Evolutionary conservation across 2,888 invertebrate species (phyloP).

Genomic region (Heliconius cydno): DNA sequence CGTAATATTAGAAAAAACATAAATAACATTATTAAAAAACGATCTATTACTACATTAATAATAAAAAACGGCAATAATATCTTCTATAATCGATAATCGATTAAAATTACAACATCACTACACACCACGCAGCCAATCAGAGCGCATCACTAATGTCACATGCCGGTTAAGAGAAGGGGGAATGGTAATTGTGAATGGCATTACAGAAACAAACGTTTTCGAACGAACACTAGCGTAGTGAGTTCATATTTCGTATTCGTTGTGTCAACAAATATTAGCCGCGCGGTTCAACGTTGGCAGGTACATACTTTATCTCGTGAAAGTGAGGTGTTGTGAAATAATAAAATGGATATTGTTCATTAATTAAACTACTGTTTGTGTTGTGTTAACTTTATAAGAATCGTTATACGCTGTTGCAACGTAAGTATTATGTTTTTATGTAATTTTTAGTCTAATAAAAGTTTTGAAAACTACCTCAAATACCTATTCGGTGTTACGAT

Average conservation of each 20-base stretch:
- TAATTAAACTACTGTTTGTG: constrained; percentile 58
- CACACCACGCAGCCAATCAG: constrained; percentile 28
- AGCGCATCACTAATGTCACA: constrained; percentile 40
- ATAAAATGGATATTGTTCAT: constrained; percentile 73
- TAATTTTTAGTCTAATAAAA: constrained; percentile 10
- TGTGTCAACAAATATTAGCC: constrained; percentile 58
- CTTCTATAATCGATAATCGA: not conserved
- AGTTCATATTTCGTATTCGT: constrained; percentile 21
- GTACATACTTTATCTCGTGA: constrained; percentile 59
- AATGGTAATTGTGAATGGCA: constrained; percentile 28
- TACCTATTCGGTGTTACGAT: constrained; percentile 17
- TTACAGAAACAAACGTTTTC: constrained; percentile 40
- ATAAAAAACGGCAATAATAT: not conserved
- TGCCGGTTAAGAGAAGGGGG: constrained; percentile 29
- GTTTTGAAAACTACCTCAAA: constrained; percentile 30
- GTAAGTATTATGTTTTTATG: constrained; percentile 57
- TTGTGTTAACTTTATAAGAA: constrained; percentile 46
- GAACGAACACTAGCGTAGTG: constrained; percentile 42
- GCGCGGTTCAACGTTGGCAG: constrained; percentile 55
- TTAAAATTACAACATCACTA: constrained; percentile 9
- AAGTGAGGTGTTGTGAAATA: constrained; percentile 70
- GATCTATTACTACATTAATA: not conserved
- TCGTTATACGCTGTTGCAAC: constrained; percentile 39
- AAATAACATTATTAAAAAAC: not conserved
- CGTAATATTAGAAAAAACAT: not conserved